Evolutionary conservation across 1,140 invertebrate species (phyloP), one percentile per base, ranked within the genome.

Genomic region (Berghia stephanieae): DNA sequence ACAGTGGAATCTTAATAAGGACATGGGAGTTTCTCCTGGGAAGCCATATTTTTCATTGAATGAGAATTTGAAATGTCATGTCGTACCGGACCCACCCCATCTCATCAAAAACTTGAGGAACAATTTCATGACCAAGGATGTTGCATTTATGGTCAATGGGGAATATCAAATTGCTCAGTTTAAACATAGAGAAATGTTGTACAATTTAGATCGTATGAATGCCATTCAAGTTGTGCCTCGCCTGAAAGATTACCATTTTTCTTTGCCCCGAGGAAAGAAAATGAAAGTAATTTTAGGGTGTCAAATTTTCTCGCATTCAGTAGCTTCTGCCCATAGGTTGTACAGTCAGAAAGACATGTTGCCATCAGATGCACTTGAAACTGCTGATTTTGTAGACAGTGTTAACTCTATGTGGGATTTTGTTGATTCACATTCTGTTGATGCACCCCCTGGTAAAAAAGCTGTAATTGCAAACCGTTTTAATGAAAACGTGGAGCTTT

Each of bases 361-460:
- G 57, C 27, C 57, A 10, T 24, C 10, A 16, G 57, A 63, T 8
- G 27, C 57, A 24, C 10, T 63, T 63, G 10, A 31, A 10, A 63
- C 57, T 24, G 57, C 57, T 16, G 10, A 31, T 31, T 63, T 63
- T 27, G 27, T 63, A 8, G 57, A 63, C 8, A 63, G 18, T 63
- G 57, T 63, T 10, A 63, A 63, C 27, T 16, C 10, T 27, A 63
- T 63, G 57, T 63, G 57, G 57, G 57, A 63, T 63, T 63, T 63
- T 16, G 27, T 63, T 16, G 57, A 63, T 27, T 63, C 57, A 31
- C 57, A 63, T 27, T 63, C 57, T 10, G 8, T 63, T 8, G 10
- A 8, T 27, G 57, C 57, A 10, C 57, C 57, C 10, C 10, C 27
- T 27, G 57, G 57, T 10, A 63, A 63, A 31, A 63, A 63, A 31